Conservation (phyloP, 2,888 invertebrate species). For the Seladonia tumulorum region DNA sequence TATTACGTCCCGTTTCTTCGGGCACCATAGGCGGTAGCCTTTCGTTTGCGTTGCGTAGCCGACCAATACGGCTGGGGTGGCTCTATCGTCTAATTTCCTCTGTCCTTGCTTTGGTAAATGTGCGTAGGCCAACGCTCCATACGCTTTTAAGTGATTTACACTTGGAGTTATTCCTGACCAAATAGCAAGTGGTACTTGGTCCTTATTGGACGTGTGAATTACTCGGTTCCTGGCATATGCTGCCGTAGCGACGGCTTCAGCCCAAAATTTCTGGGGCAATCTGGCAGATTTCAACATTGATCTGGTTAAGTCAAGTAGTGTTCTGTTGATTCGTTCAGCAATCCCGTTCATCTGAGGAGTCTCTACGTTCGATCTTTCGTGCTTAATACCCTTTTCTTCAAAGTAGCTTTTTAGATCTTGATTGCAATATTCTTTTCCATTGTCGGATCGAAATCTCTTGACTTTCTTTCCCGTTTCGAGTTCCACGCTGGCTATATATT, state of each 20-base stretch:
- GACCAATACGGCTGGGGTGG: not conserved
- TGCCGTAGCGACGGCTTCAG: slow-evolving; percentile 5
- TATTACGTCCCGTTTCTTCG: slow-evolving; percentile 15
- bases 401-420: slow-evolving; percentile 31
- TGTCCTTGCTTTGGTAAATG: slow-evolving; percentile 4
- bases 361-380: slow-evolving; percentile 45
- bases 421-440: slow-evolving; percentile 42
- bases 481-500: slow-evolving; percentile 22
- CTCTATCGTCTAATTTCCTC: slow-evolving; percentile 17
- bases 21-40: slow-evolving; percentile 35
- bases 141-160: slow-evolving; percentile 29
- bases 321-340: not conserved
- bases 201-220: not conserved
- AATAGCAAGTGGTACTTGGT: not conserved
- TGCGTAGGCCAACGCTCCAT: slow-evolving; percentile 14
- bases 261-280: slow-evolving; percentile 13
- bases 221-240: slow-evolving; percentile 1
- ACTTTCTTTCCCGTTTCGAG: slow-evolving; percentile 40
- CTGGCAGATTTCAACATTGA: slow-evolving; percentile 1
- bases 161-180: slow-evolving; percentile 5
- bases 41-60: slow-evolving; percentile 26
- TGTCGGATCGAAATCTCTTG: slow-evolving; percentile 39
- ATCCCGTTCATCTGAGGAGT: no score
- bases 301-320: not conserved
- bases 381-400: slow-evolving; percentile 60